phyloP scores from a whole-genome alignment of 2,797 vertebrate species.

The Ceryle rudis region DNA sequence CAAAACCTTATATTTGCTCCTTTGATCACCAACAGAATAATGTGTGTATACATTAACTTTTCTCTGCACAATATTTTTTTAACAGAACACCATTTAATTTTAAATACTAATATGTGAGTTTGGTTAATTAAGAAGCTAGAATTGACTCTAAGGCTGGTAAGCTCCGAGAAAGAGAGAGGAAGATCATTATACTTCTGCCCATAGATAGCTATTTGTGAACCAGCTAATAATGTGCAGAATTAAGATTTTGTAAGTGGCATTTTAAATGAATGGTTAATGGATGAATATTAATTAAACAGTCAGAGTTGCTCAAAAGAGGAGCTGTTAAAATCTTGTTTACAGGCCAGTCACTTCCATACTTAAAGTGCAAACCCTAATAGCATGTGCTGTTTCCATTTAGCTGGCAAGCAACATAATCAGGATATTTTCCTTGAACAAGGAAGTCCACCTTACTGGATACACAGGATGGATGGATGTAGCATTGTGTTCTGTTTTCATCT shows the following conservation, averaged over 20 bases:
- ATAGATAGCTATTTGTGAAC: conserved; percentile 79
- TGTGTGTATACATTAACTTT: conserved; percentile 66
- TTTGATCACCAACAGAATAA: conserved; percentile 40
- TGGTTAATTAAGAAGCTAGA: conserved; percentile 81
- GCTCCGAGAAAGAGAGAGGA: conserved; percentile 61
- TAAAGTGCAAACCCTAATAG: conserved; percentile 62
- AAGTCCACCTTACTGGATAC: background rate
- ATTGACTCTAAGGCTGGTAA: conserved; percentile 76
- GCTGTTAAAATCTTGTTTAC: conserved; percentile 78
- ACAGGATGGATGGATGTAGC: background rate
- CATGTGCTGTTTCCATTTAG: conserved; percentile 63
- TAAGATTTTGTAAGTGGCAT: conserved; percentile 80
- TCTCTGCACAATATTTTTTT: conserved; percentile 36
- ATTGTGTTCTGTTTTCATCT: conserved; percentile 1
- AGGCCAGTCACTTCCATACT: conserved; percentile 63
- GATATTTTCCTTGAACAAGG: background rate
- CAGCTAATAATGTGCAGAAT: conserved; percentile 82
- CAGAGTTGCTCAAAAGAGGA: conserved; percentile 75
- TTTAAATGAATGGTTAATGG: conserved; percentile 83
- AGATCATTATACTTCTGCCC: conserved; percentile 74
- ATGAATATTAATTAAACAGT: conserved; percentile 83
- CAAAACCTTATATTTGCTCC: background rate
- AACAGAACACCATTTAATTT: conserved; percentile 74
- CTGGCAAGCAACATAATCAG: background rate
- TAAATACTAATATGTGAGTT: conserved; percentile 78